Percentiles rank a stretch among this genome's conserved stretches.
These are phyloP conservation scores for Lipophrys pholis DNA, from an alignment of 2,113 vertebrate species.

Conservation along the genomic window DNA sequence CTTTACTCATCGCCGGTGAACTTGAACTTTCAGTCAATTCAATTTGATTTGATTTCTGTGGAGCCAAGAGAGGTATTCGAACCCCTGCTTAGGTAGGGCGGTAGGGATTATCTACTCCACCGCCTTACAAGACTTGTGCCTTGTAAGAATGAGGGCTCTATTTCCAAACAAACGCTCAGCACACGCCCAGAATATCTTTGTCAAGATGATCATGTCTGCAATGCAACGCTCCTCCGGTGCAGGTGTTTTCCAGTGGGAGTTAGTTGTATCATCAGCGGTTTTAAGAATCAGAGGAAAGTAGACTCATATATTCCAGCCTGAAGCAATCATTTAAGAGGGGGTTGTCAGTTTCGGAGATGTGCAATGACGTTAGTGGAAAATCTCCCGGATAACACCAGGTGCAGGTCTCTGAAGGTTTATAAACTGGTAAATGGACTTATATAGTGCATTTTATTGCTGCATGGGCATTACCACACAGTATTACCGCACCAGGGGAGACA, in stretches of 20 bases:
- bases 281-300: neutral
- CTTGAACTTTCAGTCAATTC: slow-evolving; percentile 45
- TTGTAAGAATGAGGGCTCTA: neutral
- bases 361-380: neutral
- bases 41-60: no score
- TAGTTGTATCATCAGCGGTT: neutral
- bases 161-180: no score
- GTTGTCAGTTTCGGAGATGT: neutral
- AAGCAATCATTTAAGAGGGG: neutral
- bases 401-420: no score
- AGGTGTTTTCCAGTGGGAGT: neutral
- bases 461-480: no score
- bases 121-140: neutral
- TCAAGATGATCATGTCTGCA: neutral
- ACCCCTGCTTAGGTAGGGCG: no score
- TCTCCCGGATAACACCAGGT: no score
- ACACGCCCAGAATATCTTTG: neutral
- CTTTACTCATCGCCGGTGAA: slow-evolving; percentile 60
- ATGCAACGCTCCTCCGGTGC: neutral
- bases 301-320: neutral
- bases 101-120: no score
- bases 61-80: no score
- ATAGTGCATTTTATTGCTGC: no score
- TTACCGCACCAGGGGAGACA: no score
- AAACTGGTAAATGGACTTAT: no score